A percentile compares a stretch with the other conserved stretches of the same genome.
Evolutionary conservation across 2,888 invertebrate species (phyloP).

Genomic region (Therioaphis trifolii): DNA sequence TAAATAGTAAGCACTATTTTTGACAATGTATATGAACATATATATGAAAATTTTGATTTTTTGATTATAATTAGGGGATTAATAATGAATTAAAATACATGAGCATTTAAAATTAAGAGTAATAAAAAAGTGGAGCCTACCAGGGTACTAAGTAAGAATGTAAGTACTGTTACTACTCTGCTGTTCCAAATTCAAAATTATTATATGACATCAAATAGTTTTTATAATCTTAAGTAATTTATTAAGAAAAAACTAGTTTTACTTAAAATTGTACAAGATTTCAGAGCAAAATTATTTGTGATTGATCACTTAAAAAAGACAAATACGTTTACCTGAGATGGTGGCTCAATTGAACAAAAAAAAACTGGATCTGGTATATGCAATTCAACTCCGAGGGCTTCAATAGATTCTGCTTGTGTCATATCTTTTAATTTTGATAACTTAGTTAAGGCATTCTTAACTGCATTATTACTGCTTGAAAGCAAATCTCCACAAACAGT

Average conservation of each 20-base stretch:
- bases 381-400: slow-evolving; percentile 72
- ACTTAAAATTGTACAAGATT: not conserved
- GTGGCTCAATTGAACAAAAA: slow-evolving; percentile 95
- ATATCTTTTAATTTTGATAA: slow-evolving; percentile 68
- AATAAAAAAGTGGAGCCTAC: too few relatives aligned
- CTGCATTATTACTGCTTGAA: slow-evolving; percentile 73
- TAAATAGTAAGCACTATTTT: too few relatives aligned
- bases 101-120: too few relatives aligned
- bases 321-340: slow-evolving; percentile 72
- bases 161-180: too few relatives aligned
- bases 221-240: too few relatives aligned
- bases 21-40: too few relatives aligned
- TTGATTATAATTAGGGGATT: too few relatives aligned
- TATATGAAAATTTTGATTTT: too few relatives aligned
- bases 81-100: too few relatives aligned
- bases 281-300: not conserved
- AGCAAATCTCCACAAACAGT: slow-evolving; percentile 78
- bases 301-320: not conserved
- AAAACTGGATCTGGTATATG: slow-evolving; percentile 93
- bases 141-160: too few relatives aligned
- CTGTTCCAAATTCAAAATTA: too few relatives aligned
- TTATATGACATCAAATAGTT: too few relatives aligned
- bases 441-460: slow-evolving; percentile 73
- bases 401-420: slow-evolving; percentile 68
- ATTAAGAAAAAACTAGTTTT: not conserved